A percentile compares a stretch with the other conserved stretches of the same genome.
phyloP scores from a whole-genome alignment of 2,888 invertebrate species.

The Incurvaria masculella region DNA sequence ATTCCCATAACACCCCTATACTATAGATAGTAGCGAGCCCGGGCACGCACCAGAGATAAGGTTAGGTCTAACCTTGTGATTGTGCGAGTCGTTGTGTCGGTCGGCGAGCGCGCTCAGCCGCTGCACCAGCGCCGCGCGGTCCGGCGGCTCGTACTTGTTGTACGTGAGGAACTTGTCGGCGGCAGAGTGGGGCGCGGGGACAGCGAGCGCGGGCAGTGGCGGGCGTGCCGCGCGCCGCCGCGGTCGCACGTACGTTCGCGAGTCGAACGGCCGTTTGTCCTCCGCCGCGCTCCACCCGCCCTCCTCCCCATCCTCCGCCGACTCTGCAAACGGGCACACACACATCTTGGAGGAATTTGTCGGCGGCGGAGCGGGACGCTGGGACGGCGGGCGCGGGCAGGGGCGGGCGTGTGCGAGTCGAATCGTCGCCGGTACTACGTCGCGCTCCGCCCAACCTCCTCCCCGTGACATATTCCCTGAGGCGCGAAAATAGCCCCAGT shows the following conservation, averaged over 20 bases:
- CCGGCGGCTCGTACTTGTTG: slow-evolving; percentile 40
- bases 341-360: slow-evolving; percentile 41
- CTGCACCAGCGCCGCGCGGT: slow-evolving; percentile 33
- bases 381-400: slow-evolving; percentile 51
- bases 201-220: slow-evolving; percentile 55
- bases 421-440: slow-evolving; percentile 51
- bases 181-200: slow-evolving; percentile 26
- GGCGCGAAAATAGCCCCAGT: no score
- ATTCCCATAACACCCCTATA: slow-evolving; percentile 45
- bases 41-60: slow-evolving; percentile 39
- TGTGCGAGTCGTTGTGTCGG: slow-evolving; percentile 40
- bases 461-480: no score
- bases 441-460: no score
- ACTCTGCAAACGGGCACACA: no score
- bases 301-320: no score
- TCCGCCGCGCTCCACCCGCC: slow-evolving; percentile 28
- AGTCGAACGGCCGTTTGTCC: slow-evolving; percentile 59
- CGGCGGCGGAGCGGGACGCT: slow-evolving; percentile 27
- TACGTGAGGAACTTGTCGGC: slow-evolving; percentile 42
- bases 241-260: slow-evolving; percentile 66
- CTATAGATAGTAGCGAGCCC: slow-evolving; percentile 19
- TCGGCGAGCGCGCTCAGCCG: slow-evolving; percentile 47
- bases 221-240: slow-evolving; percentile 59
- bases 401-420: slow-evolving; percentile 62
- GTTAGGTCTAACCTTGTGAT: slow-evolving; percentile 33